Evolutionary conservation across 2,888 invertebrate genomes (phyloP), one percentile per base, ranked within the genome.

Genomic region (Pristionchus entomophagus): DNA sequence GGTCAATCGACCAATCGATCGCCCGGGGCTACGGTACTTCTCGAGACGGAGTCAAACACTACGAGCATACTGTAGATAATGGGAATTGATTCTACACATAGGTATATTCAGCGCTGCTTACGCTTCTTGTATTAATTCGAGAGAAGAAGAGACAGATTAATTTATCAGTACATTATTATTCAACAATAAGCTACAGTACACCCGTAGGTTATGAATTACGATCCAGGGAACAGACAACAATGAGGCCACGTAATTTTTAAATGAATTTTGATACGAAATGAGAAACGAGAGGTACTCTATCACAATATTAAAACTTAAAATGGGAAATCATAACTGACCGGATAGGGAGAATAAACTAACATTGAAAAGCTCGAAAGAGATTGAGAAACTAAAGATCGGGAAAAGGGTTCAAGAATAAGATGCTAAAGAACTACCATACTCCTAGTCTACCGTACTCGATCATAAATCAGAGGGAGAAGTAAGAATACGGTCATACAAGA

Each of bases 101-200:
- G 29, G 29, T 26, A n/a, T 59, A 59, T 51, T 22, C 62, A 62
- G 62, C 62, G 62, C 17, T 1, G 14, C 69, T 10, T 19, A 69
- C 69, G 69, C 69, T 38, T n/a, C n/a, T n/a, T n/a, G n/a, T n/a
- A n/a, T n/a, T n/a, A n/a, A n/a, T n/a, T n/a, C n/a, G n/a, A n/a
- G n/a, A n/a, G n/a, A n/a, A n/a, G n/a, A n/a, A n/a, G n/a, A n/a
- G n/a, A 69, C 35, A 69, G 12, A 35, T 19, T 41, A 19, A 38
- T 38, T 69, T 69, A 69, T 69, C 38, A 38, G 1, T 5, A 38
- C 38, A 69, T 38, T 41, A n/a, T n/a, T n/a, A n/a, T 17, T 69
- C 38, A 69, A 69, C 69, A 69, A 69, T 26, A 53, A 41, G 69
- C 69, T 69, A 41, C 69, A 35, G 35, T 38, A 69, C 32, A 69